Conservation (phyloP, 2,113 vertebrate genomes). For the Megaleporinus macrocephalus region DNA sequence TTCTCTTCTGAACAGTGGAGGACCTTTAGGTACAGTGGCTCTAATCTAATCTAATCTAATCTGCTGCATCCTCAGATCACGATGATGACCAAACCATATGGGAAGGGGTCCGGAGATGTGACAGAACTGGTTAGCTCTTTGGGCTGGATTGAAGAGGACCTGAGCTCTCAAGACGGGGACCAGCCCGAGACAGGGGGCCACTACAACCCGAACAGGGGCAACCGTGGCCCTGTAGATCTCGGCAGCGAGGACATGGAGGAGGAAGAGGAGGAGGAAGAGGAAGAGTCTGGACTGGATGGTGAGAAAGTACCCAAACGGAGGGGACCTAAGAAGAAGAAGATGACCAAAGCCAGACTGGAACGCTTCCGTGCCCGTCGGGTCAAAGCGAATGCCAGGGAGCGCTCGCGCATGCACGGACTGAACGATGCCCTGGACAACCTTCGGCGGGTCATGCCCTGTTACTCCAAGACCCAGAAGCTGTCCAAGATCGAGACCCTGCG, state of each 20-base stretch:
- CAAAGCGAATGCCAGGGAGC: constrained; percentile 94
- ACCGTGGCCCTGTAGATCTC: constrained; percentile 73
- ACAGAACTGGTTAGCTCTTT: constrained; percentile 82
- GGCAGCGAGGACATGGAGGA: constrained; percentile 77
- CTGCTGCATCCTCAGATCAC: constrained; percentile 69
- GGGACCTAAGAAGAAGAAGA: constrained; percentile 98
- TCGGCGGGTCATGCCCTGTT: constrained; percentile 95
- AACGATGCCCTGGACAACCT: constrained; percentile 94
- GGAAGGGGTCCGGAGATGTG: constrained; percentile 77
- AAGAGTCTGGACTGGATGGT: constrained; percentile 76
- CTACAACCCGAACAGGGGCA: constrained; percentile 60
- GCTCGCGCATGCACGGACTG: constrained; percentile 93
- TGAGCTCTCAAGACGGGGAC: constrained; percentile 82
- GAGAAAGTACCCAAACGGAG: constrained; percentile 88
- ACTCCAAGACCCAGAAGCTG: constrained; percentile 96
- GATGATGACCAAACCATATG: constrained; percentile 85
- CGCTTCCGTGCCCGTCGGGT: constrained; percentile 87
- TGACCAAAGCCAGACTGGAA: constrained; percentile 95
- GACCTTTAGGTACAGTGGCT: not conserved
- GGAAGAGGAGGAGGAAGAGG: constrained; percentile 85
- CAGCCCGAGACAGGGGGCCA: constrained; percentile 62
- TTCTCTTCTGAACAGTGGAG: not conserved
- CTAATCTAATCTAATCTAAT: not conserved
- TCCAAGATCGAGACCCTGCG: constrained; percentile 97
- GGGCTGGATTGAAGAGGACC: constrained; percentile 83